These are phyloP conservation scores for Capromys pilorides DNA, from an alignment of 2,797 vertebrate species.

Conservation along the genomic window DNA sequence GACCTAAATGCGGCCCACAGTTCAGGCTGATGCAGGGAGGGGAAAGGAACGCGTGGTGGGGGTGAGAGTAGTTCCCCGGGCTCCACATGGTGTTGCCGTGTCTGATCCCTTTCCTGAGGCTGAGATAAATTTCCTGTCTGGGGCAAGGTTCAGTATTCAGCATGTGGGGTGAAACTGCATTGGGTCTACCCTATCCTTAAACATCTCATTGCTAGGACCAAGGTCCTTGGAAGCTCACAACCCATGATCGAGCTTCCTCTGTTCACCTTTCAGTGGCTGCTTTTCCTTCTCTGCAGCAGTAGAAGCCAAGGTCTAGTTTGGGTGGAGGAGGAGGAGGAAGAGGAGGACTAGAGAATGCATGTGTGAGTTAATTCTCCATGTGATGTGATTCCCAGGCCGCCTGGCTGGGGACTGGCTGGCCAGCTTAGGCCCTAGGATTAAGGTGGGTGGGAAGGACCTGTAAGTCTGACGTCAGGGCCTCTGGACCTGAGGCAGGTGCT, in stretches of 20 bases:
- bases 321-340: not conserved
- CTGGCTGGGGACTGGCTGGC: not conserved
- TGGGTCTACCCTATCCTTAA: not conserved
- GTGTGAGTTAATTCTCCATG: not conserved
- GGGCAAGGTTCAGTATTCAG: not conserved
- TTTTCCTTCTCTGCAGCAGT: not conserved
- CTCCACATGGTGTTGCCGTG: not conserved
- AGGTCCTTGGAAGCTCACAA: not conserved
- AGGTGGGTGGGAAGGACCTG: not conserved
- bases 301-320: slow-evolving; percentile 18
- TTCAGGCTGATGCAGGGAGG: not conserved
- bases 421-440: not conserved
- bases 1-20: not conserved
- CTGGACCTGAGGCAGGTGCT: not conserved
- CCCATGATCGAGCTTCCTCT: not conserved
- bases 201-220: not conserved
- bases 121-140: not conserved
- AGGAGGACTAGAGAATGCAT: not conserved
- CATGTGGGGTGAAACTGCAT: not conserved
- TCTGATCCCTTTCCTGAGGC: not conserved
- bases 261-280: not conserved
- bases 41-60: not conserved
- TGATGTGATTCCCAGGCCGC: not conserved
- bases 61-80: not conserved
- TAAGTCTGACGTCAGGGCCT: not conserved